Base-by-base conservation (phyloP, 2,113 vertebrate species). In the Chascanopsetta lugubris region DNA sequence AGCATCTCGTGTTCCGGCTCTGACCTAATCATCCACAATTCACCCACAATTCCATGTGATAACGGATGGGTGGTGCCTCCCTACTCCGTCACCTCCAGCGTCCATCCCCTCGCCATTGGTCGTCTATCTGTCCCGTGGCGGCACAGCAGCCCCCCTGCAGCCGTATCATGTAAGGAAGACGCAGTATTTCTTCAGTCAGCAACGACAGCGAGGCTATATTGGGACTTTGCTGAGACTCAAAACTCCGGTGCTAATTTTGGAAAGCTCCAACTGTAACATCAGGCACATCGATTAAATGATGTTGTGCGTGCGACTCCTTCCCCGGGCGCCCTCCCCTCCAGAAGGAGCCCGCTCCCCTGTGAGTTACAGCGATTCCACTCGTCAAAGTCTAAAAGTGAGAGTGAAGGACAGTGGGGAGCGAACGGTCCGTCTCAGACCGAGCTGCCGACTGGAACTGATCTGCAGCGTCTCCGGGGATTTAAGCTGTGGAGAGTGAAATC, bases 141-240 rank as follows among this genome's bases (percentile, higher is more conserved):
- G 54, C 64, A 74, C 72, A 69, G 53, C 61, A 69, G 64, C 74
- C 84, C 73, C 62, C 73, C 62, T 70, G 74, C 58, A 62, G 72
- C 61, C 40, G 5, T 55, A 40, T 72, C 53, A 49, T 65, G 54
- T 61, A 77, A 85, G 82, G 79, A 69, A 67, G 83, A 61, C 55
- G 18, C 75, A 81, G 80, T 80, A 81, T 80, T 87, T 87, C 90
- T 38, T 74, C 81, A 88, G 88, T 92, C 90, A 91, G 91, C 90
- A 89, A n/a, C 80, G 78, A 84, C 82, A 87, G 72, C 70, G 67
- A 42, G 55, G 70, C 89, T 92, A 92, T 89, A 91, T 90, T 78
- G 77, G 85, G 83, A 79, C 63, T 36, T 68, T 68, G 77, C 75
- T 88, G 82, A 73, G 77, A 79, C 82, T 73, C 67, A 68, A 79